Base-by-base conservation (phyloP, 2,797 vertebrate species). In the Pygocentrus nattereri region DNA sequence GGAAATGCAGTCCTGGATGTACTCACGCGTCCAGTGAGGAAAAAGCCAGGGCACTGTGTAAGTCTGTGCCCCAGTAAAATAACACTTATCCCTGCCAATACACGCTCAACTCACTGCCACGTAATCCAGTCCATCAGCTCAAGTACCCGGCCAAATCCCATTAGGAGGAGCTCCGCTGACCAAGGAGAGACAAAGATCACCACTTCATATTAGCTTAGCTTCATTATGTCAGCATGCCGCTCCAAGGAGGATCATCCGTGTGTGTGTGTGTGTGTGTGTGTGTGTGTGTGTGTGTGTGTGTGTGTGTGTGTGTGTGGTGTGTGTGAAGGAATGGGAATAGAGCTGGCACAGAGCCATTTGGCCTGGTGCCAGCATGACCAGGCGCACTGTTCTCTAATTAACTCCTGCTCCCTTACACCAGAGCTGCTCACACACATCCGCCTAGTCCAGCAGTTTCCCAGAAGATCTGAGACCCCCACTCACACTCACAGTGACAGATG, bases 51-150 rank as follows among this genome's bases (percentile, higher is more conserved):
- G 30, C 59, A 58, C 19, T 21, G 44, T 72, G 67, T 62, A 52
- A 44, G 27, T 79, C 58, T 67, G 79, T 62, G 85, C 41, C 74
- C 70, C 75, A 65, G 84, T 87, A 88, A 90, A 89, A 88, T 85
- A 88, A 89, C 87, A 89, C 89, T 88, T 88, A 86, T 56, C 54
- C 71, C 87, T 90, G 86, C 85, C 89, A 88, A 89, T 89, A 91
- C 85, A 85, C 74, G 84, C 82, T 88, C 85, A 87, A 85, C 83
- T 87, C 81, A 87, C 83, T 87, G 88, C 87, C 88, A 89, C 86
- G 90, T 90, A 90, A 91, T 92, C 88, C 88, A 91, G 79, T 83
- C 85, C 84, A 87, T 90, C 89, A 90, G 85, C 84, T 90, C 87
- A 88, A 88, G 87, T 86, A 84, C 75, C 80, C 79, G 30, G 68